These are phyloP conservation scores for Danaus chrysippus DNA, from an alignment of 2,888 invertebrate species.

Conservation along the genomic window DNA sequence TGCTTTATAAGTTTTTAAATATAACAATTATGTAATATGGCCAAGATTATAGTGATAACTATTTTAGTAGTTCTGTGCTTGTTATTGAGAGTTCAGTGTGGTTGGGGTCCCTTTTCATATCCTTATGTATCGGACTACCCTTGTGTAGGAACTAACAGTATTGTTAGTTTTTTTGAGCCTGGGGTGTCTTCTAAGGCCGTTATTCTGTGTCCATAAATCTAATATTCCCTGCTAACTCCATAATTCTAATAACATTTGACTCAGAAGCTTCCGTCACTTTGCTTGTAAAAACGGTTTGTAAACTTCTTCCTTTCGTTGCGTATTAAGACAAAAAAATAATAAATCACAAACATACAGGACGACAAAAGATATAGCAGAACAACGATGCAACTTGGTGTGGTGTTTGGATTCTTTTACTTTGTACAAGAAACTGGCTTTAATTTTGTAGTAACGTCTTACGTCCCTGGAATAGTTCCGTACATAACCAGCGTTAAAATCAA, in stretches of 20 bases:
- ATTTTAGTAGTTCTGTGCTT: no score
- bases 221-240: not conserved
- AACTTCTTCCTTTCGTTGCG: not conserved
- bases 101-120: no score
- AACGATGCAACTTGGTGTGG: not conserved
- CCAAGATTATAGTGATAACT: no score
- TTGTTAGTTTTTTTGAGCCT: no score
- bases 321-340: not conserved
- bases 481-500: constrained; percentile 19
- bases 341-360: not conserved
- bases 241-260: not conserved
- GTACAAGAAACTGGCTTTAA: not conserved
- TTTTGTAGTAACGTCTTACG: constrained; percentile 3
- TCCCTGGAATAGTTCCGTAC: constrained; percentile 22
- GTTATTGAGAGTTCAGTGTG: no score
- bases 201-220: not conserved
- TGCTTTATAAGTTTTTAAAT: no score
- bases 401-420: not conserved
- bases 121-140: no score
- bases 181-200: not conserved
- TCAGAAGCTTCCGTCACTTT: constrained; percentile 3
- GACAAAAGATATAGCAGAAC: not conserved
- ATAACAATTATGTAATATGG: no score
- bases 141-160: no score
- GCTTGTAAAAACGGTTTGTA: constrained; percentile 2